Base-by-base conservation (phyloP, 2,888 invertebrate species). In the Meghimatium bilineatum region DNA sequence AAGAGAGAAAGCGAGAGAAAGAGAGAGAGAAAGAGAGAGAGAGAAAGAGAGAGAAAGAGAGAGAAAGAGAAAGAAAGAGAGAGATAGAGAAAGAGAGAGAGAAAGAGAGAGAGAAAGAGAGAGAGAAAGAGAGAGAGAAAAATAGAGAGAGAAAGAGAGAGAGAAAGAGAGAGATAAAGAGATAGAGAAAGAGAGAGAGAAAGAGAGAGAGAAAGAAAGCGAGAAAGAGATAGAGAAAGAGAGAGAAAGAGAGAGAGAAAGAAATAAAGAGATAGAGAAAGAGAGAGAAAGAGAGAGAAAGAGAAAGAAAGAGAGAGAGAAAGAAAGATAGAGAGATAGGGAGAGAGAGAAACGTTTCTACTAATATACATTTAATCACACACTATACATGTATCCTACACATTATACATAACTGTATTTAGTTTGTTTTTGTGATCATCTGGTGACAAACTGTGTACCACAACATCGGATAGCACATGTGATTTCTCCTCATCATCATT, bases 1-100 rank as follows among this genome's bases (percentile, higher is more conserved):
- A 32, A 66, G 12, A 66, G 66, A 66, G 12, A 66, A 32, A 80
- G 3, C 44, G 69, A 80, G n/a, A n/a, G n/a, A n/a, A n/a, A n/a
- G n/a, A n/a, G n/a, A n/a, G n/a, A n/a, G n/a, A n/a, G n/a, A n/a
- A 17, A 80, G 79, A 80, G 20, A 80, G 76, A 56, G 8, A 76
- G 56, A 76, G 26, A 56, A 60, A 76, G 26, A 56, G 76, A 76
- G 8, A 76, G 79, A 80, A 26, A 79, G 79, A 79, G n/a, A 79
- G 79, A 79, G n/a, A 79, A 67, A 79, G n/a, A 79, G 79, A 79
- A 26, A 79, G 79, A 79, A 26, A 79, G 66, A 79, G n/a, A n/a
- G n/a, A n/a, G n/a, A n/a, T n/a, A n/a, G n/a, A n/a, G n/a, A n/a
- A n/a, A n/a, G n/a, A n/a, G n/a, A 79, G 66, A 79, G n/a, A 79